A percentile compares a stretch with the other conserved stretches of the same genome.
Evolutionary conservation across 2,797 vertebrate genomes (phyloP).

Genomic region (Hemibagrus guttatus): DNA sequence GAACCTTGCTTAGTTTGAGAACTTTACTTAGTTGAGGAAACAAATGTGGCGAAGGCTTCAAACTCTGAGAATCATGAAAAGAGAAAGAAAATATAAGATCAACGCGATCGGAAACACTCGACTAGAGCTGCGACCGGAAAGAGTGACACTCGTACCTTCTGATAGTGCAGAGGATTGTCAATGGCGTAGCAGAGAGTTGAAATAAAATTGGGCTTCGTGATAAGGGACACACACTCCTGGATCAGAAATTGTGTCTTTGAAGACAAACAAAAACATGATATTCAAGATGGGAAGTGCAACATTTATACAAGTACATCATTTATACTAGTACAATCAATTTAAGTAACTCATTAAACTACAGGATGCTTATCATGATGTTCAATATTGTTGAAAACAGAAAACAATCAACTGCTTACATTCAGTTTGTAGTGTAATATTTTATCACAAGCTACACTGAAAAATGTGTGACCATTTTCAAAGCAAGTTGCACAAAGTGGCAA

Average conservation of each 20-base stretch:
- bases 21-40: conserved; percentile 99
- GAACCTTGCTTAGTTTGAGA: conserved; percentile 98
- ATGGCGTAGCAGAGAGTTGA: conserved; percentile 98
- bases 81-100: conserved; percentile 14
- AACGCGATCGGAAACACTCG: not conserved
- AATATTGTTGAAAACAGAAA: too few species aligned
- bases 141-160: conserved; percentile 84
- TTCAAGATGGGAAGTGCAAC: not conserved
- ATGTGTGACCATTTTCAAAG: not conserved
- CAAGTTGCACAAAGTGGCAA: not conserved
- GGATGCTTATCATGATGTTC: not conserved
- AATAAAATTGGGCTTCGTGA: conserved; percentile 99
- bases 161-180: conserved; percentile 99
- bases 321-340: too few species aligned
- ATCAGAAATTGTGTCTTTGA: conserved; percentile 99
- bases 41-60: conserved; percentile 95
- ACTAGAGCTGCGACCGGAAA: too few species aligned
- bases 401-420: too few species aligned
- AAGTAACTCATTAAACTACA: not conserved
- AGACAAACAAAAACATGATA: conserved; percentile 18
- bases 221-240: conserved; percentile 98
- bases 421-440: too few species aligned
- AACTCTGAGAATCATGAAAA: conserved; percentile 79
- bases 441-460: not conserved
- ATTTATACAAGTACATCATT: too few species aligned